Percentiles rank a stretch among this genome's conserved stretches.
phyloP scores from a whole-genome alignment of 2,888 invertebrate genomes.

The Habroteleia sp. region DNA sequence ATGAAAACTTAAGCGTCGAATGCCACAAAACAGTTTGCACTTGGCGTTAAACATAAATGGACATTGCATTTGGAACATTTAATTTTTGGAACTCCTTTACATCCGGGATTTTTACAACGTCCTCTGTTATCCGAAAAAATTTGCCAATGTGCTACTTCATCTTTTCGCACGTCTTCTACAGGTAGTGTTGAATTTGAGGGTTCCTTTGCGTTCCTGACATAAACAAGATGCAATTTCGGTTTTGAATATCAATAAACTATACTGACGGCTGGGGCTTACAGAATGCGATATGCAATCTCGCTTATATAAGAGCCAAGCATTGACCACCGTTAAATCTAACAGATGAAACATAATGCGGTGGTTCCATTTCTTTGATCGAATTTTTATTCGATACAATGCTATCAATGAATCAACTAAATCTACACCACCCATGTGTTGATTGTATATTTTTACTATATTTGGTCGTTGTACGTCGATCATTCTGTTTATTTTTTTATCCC shows the following conservation, averaged over 20 bases:
- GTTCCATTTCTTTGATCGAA: slow-evolving; percentile 33
- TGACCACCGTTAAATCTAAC: slow-evolving; percentile 32
- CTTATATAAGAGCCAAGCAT: slow-evolving; percentile 40
- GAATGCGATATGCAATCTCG: slow-evolving; percentile 35
- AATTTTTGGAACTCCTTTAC: slow-evolving; percentile 46
- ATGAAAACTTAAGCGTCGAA: slow-evolving; percentile 1
- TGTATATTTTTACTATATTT: slow-evolving; percentile 1
- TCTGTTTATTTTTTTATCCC: neutral
- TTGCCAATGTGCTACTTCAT: too few relatives aligned
- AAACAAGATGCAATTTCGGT: slow-evolving; percentile 48
- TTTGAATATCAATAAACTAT: slow-evolving; percentile 50
- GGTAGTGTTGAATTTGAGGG: slow-evolving; percentile 33
- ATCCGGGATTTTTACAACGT: slow-evolving; percentile 46
- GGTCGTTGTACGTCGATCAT: neutral
- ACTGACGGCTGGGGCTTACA: slow-evolving; percentile 33
- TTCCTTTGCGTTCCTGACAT: slow-evolving; percentile 47
- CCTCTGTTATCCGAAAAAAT: slow-evolving; percentile 51
- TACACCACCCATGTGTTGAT: slow-evolving; percentile 2
- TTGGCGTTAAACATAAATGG: too few relatives aligned
- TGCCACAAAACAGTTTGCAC: neutral
- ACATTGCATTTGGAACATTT: slow-evolving; percentile 3
- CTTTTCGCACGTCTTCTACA: slow-evolving; percentile 38
- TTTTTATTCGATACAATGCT: slow-evolving; percentile 34
- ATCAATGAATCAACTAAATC: neutral
- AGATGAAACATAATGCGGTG: slow-evolving; percentile 32